These are phyloP conservation scores for Chrysolophus pictus DNA, from an alignment of 2,797 vertebrate species.

Conservation along the genomic window DNA sequence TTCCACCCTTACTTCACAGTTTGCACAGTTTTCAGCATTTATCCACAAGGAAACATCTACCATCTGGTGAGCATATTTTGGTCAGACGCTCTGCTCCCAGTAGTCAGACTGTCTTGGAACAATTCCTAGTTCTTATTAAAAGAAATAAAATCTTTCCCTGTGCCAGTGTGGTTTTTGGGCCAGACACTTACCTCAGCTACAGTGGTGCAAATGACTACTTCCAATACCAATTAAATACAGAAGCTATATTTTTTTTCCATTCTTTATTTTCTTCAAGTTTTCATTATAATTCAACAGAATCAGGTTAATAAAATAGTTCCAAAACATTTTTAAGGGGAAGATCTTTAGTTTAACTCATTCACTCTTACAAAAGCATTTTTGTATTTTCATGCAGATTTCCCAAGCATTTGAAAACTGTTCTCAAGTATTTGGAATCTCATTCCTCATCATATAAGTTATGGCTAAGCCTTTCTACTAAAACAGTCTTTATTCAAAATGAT, in stretches of 20 bases:
- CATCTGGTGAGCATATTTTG: slow-evolving; percentile 59
- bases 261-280: background rate
- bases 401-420: background rate
- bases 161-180: slow-evolving; percentile 3
- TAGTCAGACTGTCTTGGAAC: slow-evolving; percentile 50
- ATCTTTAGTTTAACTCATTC: background rate
- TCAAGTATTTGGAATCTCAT: background rate
- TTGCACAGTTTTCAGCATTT: slow-evolving; percentile 18
- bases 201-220: background rate
- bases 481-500: background rate
- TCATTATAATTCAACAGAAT: background rate
- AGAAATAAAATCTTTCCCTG: background rate
- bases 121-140: slow-evolving; percentile 39
- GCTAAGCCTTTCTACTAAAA: background rate
- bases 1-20: background rate
- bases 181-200: slow-evolving; percentile 45
- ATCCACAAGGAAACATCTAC: slow-evolving; percentile 43
- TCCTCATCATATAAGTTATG: background rate
- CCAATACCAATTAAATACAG: background rate
- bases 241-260: background rate
- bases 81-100: slow-evolving; percentile 6
- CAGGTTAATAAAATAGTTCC: background rate
- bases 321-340: background rate
- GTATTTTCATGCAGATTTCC: background rate
- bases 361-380: background rate